Evolutionary conservation across 2,888 invertebrate species (phyloP).

Genomic region (Zygothrica quintamaculata): DNA sequence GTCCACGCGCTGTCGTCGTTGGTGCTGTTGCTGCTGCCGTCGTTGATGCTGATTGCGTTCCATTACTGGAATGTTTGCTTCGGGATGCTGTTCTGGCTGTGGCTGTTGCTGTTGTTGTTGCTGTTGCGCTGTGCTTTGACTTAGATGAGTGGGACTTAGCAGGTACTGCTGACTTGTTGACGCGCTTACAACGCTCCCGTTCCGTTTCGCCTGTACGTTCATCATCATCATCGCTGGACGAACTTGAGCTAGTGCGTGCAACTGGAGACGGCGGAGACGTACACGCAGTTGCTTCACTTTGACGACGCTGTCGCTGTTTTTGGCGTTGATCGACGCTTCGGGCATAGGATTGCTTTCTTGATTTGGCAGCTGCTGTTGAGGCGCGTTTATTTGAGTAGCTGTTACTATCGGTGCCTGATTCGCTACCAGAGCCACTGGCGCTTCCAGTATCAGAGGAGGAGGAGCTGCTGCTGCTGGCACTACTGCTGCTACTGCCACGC

Average conservation of each 20-base stretch:
- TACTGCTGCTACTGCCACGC: conserved; percentile 66
- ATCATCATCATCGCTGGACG: conserved; percentile 52
- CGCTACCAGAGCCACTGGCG: conserved; percentile 30
- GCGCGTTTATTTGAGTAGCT: conserved; percentile 49
- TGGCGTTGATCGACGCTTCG: conserved; percentile 79
- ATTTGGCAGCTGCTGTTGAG: conserved; percentile 53
- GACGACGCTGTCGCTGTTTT: conserved; percentile 71
- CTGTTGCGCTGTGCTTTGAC: conserved; percentile 63
- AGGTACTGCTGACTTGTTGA: conserved; percentile 69
- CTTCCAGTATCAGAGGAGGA: conserved; percentile 23
- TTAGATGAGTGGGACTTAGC: conserved; percentile 71
- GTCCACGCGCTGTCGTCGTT: conserved; percentile 84
- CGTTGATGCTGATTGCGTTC: conserved; percentile 28
- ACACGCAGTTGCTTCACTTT: conserved; percentile 59
- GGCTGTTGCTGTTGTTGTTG: conserved; percentile 25
- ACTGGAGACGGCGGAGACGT: conserved; percentile 61
- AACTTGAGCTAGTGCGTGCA: conserved; percentile 54
- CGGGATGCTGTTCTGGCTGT: conserved; percentile 29
- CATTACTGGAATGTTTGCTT: conserved; percentile 46
- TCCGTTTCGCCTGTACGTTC: conserved; percentile 39
- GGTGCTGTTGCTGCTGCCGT: conserved; percentile 26
- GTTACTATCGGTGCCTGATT: conserved; percentile 35
- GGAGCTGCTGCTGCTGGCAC: conserved; percentile 60
- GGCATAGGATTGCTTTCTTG: conserved; percentile 74
- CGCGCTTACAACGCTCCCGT: conserved; percentile 42